These are phyloP conservation scores for Montipora foliosa DNA, from an alignment of 64 coral and sea anemone species.

Conservation along the genomic window DNA sequence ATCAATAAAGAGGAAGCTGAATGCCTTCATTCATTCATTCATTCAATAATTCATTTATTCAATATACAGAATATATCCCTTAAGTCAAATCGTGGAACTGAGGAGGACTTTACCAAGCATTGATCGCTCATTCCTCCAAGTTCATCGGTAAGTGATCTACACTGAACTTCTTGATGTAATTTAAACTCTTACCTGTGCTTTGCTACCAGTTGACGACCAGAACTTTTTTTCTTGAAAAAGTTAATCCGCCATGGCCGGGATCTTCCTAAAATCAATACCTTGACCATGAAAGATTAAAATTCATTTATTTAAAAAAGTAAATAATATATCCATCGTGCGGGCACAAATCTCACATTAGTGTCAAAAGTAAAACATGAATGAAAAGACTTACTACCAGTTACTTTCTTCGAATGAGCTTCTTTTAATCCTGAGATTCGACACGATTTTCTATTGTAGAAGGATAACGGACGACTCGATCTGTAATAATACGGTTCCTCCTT, in stretches of 20 bases:
- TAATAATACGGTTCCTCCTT: neutral
- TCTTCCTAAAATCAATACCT: too few relatives aligned
- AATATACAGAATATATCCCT: too few relatives aligned
- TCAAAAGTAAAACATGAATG: neutral
- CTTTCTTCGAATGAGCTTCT: neutral
- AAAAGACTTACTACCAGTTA: neutral
- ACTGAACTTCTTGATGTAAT: neutral
- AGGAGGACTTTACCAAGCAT: neutral
- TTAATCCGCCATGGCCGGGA: too few relatives aligned
- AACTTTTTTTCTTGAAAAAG: neutral
- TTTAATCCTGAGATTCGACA: neutral
- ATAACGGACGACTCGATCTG: neutral
- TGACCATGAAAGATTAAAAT: neutral
- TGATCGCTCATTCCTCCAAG: neutral
- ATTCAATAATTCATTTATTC: too few relatives aligned
- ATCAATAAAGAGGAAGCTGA: neutral
- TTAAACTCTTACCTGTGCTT: neutral
- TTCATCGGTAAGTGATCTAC: neutral
- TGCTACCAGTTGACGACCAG: neutral
- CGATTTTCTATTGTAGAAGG: neutral
- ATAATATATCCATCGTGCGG: neutral
- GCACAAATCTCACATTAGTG: conserved; percentile 19
- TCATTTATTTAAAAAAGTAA: conserved; percentile 42
- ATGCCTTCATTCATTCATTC: neutral
- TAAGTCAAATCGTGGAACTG: neutral